A percentile compares a stretch with the other conserved stretches of the same genome.
These are phyloP conservation scores for Geotrupes spiniger DNA, from an alignment of 2,888 invertebrate species.

Conservation along the genomic window DNA sequence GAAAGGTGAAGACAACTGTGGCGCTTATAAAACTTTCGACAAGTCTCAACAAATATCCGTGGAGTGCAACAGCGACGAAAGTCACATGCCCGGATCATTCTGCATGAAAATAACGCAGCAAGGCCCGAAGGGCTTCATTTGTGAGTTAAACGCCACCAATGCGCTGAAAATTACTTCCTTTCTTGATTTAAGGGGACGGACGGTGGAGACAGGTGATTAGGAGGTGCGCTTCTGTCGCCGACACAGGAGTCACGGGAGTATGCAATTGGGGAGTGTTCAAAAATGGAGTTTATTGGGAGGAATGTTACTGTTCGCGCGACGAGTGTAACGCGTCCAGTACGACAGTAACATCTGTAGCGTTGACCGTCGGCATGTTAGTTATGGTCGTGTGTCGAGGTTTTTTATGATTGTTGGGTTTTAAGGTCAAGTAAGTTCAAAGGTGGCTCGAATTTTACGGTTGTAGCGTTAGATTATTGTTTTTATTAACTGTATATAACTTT, in stretches of 20 bases:
- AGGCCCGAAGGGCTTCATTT: conserved; percentile 90
- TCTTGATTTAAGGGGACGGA: conserved; percentile 78
- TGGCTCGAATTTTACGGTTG: conserved; percentile 2
- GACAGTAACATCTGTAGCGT: neutral
- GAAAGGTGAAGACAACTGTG: conserved; percentile 82
- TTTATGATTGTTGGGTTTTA: conserved; percentile 1
- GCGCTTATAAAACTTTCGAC: conserved; percentile 84
- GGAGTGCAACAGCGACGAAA: conserved; percentile 93
- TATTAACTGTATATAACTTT: too few species aligned
- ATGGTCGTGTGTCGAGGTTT: neutral
- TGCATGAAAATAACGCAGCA: conserved; percentile 95
- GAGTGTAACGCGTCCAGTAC: conserved; percentile 67
- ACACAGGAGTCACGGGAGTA: conserved; percentile 89
- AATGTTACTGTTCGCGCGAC: conserved; percentile 92
- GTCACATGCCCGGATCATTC: conserved; percentile 91
- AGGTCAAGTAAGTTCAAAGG: neutral
- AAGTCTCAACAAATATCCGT: conserved; percentile 81
- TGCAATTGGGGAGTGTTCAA: conserved; percentile 96
- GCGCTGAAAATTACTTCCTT: neutral
- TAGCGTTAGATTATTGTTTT: conserved; percentile 7
- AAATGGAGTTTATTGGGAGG: conserved; percentile 95
- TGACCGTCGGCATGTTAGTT: neutral
- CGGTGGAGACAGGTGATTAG: conserved; percentile 90
- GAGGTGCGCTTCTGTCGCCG: conserved; percentile 85
- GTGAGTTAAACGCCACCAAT: conserved; percentile 59